Conservation (phyloP, 2,113 vertebrate species). For the Noturus placidus region DNA sequence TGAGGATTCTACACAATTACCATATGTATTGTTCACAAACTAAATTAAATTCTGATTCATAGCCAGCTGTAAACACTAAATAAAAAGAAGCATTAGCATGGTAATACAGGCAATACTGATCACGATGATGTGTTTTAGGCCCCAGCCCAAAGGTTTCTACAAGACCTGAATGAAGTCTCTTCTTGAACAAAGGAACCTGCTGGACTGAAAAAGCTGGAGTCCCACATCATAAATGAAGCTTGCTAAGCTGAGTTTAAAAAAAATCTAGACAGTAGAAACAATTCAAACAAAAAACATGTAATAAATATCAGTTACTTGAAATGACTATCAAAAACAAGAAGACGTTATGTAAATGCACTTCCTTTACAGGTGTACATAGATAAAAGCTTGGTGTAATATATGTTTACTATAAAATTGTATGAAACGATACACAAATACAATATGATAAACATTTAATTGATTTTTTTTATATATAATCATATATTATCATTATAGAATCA, state of each 20-base stretch:
- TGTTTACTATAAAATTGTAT: neutral
- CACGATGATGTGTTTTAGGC: conserved; percentile 60
- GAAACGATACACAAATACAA: neutral
- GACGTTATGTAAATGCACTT: neutral
- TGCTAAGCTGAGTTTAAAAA: neutral
- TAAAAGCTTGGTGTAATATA: neutral
- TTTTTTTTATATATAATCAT: too few relatives aligned
- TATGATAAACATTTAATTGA: neutral
- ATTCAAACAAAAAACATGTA: neutral
- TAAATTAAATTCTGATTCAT: neutral
- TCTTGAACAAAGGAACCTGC: neutral
- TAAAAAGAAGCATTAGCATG: neutral
- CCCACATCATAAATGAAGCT: neutral
- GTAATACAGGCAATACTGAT: neutral
- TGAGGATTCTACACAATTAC: neutral
- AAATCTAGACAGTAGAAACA: neutral
- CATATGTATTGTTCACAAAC: neutral
- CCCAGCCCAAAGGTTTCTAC: conserved; percentile 71
- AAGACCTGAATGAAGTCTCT: conserved; percentile 50
- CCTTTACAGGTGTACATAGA: neutral
- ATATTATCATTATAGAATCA: neutral
- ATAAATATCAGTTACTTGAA: neutral
- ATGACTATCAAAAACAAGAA: neutral
- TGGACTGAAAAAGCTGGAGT: neutral
- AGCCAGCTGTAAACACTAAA: neutral